Evolutionary conservation across 2,888 invertebrate genomes (phyloP).

Genomic region (Hemicrepidius hirtus): DNA sequence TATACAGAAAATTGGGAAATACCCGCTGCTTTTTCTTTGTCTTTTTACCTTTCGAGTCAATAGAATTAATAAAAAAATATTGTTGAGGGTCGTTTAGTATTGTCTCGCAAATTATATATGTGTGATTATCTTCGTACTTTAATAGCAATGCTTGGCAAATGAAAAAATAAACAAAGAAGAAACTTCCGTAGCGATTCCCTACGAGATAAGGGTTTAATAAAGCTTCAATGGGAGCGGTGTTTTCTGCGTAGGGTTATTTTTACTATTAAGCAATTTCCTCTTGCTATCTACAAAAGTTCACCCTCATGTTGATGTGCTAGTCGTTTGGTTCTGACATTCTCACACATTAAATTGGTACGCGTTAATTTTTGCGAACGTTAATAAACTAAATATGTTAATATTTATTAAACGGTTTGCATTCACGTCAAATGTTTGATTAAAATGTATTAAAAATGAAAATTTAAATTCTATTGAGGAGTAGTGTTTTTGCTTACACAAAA

Average conservation of each 20-base stretch:
- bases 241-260: slow-evolving; percentile 26
- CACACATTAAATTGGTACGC: slow-evolving; percentile 26
- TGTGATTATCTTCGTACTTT: slow-evolving; percentile 14
- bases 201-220: slow-evolving; percentile 28
- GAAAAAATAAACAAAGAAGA: slow-evolving; percentile 25
- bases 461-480: not conserved
- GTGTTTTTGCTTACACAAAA: slow-evolving; percentile 22
- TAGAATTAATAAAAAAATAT: slow-evolving; percentile 20
- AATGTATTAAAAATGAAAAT: slow-evolving; percentile 12
- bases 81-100: slow-evolving; percentile 7
- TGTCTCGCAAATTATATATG: slow-evolving; percentile 12
- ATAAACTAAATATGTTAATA: slow-evolving; percentile 4
- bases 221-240: slow-evolving; percentile 27
- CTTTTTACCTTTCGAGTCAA: slow-evolving; percentile 10
- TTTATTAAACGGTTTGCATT: slow-evolving; percentile 4
- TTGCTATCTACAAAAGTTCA: slow-evolving; percentile 22
- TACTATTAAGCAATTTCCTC: slow-evolving; percentile 29
- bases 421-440: not conserved
- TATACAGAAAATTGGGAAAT: slow-evolving; percentile 6
- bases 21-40: not conserved
- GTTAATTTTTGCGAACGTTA: slow-evolving; percentile 17
- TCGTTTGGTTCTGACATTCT: slow-evolving; percentile 19
- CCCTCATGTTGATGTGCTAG: slow-evolving; percentile 22
- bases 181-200: slow-evolving; percentile 7
- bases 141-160: not conserved